Evolutionary conservation across 2,797 vertebrate species (phyloP).

Genomic region (Myripristis murdjan): DNA sequence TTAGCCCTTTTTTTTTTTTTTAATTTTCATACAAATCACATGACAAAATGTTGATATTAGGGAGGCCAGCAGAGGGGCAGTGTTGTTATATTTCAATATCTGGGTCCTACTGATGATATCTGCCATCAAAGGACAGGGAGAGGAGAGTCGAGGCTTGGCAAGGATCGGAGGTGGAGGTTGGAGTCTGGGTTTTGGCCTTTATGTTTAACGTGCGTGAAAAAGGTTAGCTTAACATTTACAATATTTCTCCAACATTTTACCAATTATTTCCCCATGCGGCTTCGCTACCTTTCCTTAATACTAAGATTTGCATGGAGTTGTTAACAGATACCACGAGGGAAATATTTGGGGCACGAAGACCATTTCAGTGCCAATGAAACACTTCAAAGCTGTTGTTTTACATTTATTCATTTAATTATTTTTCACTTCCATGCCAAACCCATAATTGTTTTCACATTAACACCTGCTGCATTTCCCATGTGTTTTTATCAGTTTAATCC

Average conservation of each 20-base stretch:
- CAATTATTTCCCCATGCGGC: constrained; percentile 29
- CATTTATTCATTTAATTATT: constrained; percentile 90
- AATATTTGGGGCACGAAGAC: constrained; percentile 67
- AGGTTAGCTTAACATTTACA: constrained; percentile 25
- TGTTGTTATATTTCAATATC: not conserved
- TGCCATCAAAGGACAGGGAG: not conserved
- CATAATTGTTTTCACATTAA: constrained; percentile 85
- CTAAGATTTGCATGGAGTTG: constrained; percentile 72
- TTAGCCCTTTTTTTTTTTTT: constrained; percentile 49
- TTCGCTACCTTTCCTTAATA: constrained; percentile 66
- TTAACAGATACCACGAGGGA: constrained; percentile 72
- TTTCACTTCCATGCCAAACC: constrained; percentile 83
- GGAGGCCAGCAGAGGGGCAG: not conserved
- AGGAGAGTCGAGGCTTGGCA: not conserved
- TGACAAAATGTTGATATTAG: constrained; percentile 65
- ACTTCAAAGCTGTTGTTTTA: constrained; percentile 85
- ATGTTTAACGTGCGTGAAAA: constrained; percentile 34
- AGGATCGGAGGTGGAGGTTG: not conserved
- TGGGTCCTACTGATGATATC: not conserved
- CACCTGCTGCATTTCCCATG: constrained; percentile 83
- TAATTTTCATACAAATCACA: constrained; percentile 62
- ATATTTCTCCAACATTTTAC: constrained; percentile 27
- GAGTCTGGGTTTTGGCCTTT: constrained; percentile 10
- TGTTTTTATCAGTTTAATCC: constrained; percentile 71
- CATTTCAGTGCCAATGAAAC: constrained; percentile 77